Evolutionary conservation across 2,888 invertebrate species (phyloP).

Genomic region (Conops quadrifasciatus): DNA sequence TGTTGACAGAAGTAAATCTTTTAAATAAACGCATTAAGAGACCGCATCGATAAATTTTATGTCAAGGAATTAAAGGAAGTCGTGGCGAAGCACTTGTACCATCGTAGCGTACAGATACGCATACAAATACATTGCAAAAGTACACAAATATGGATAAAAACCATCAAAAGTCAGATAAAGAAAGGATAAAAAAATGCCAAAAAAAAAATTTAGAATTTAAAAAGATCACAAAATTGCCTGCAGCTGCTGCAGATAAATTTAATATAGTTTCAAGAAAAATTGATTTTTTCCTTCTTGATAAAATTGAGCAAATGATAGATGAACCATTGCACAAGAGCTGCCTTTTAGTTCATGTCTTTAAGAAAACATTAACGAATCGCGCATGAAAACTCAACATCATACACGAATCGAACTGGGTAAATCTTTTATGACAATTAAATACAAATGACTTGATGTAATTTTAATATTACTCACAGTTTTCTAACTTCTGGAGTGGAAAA

Average conservation of each 20-base stretch:
- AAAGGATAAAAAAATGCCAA: neutral
- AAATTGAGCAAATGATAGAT: neutral
- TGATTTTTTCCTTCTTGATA: neutral
- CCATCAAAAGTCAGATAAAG: neutral
- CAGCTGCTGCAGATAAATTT: neutral
- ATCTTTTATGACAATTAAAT: no score
- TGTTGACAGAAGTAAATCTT: slow-evolving; percentile 64
- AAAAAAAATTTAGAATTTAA: neutral
- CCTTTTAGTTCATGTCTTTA: no score
- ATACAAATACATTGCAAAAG: neutral
- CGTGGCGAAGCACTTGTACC: slow-evolving; percentile 17
- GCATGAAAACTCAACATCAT: no score
- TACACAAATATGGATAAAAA: neutral
- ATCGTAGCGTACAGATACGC: slow-evolving; percentile 19
- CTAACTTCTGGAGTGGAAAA: no score
- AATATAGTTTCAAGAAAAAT: neutral
- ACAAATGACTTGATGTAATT: no score
- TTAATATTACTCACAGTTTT: no score
- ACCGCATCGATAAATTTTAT: slow-evolving; percentile 51
- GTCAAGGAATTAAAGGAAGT: neutral
- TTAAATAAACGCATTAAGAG: slow-evolving; percentile 61
- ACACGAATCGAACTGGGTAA: no score
- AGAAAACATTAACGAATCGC: no score
- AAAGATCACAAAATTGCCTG: neutral
- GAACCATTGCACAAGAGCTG: neutral